phyloP scores from a whole-genome alignment of 35 echinoderm and acorn worm species.

The Heliocidaris erythrogramma region DNA sequence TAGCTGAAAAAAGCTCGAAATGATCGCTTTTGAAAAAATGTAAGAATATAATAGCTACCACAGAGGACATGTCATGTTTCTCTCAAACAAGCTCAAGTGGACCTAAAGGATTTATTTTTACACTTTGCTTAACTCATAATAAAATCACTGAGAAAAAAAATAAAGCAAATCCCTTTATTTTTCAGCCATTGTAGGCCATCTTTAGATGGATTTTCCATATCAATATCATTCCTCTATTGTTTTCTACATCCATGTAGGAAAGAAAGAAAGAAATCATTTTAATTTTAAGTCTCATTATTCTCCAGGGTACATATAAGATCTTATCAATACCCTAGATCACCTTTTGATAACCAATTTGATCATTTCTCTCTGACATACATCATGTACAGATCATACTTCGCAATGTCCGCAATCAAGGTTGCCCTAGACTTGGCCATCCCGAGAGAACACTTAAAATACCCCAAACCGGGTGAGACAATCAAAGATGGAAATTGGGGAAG shows the following conservation, averaged over 20 bases:
- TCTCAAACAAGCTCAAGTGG: too few relatives aligned
- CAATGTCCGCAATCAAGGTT: neutral
- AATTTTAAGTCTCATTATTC: neutral
- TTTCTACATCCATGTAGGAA: neutral
- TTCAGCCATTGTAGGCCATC: neutral
- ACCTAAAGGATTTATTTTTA: too few relatives aligned
- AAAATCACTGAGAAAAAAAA: too few relatives aligned
- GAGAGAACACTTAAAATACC: neutral
- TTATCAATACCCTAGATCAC: neutral
- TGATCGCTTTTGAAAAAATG: too few relatives aligned
- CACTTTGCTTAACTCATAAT: too few relatives aligned
- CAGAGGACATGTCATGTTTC: too few relatives aligned
- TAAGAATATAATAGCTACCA: too few relatives aligned
- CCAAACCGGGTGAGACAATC: neutral
- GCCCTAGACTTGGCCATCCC: neutral
- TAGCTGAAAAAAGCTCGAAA: too few relatives aligned
- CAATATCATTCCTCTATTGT: too few relatives aligned
- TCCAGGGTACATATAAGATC: neutral
- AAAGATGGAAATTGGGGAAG: conserved; percentile 16
- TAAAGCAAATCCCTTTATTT: too few relatives aligned
- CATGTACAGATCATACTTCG: neutral
- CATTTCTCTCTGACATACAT: neutral
- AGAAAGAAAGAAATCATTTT: neutral
- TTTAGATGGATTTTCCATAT: neutral
- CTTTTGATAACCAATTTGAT: neutral